phyloP scores from a whole-genome alignment of 2,113 vertebrate genomes.

The Pangasianodon gigas region DNA sequence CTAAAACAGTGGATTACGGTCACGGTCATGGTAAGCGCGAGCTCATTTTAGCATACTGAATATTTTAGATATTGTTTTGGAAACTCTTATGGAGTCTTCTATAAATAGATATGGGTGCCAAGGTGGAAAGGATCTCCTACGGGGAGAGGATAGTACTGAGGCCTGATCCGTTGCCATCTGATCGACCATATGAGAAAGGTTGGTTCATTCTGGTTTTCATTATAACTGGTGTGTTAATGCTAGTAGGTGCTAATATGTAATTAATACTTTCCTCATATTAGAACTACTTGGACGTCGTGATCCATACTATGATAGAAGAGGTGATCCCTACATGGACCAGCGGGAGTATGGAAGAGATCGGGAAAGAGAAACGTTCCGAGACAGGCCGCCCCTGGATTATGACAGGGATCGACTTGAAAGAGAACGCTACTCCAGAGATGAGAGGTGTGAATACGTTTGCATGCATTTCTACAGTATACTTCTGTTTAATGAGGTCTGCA shows the following conservation, averaged over 20 bases:
- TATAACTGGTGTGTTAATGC: background rate
- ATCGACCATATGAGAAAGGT: conserved; percentile 92
- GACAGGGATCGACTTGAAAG: conserved; percentile 90
- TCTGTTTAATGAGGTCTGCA: background rate
- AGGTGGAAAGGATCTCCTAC: conserved; percentile 92
- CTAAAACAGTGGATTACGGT: conserved; percentile 94
- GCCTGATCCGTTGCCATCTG: conserved; percentile 83
- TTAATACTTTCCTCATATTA: conserved; percentile 59
- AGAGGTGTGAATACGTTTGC: conserved; percentile 74
- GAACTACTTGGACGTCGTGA: conserved; percentile 85
- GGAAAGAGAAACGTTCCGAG: conserved; percentile 76
- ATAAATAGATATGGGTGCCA: conserved; percentile 73
- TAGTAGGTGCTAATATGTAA: background rate
- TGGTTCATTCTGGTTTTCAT: background rate
- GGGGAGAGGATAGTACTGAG: conserved; percentile 93
- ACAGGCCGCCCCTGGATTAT: conserved; percentile 81
- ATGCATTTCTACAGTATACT: background rate
- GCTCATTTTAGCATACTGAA: background rate
- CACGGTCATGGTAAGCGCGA: conserved; percentile 82
- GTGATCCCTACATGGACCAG: conserved; percentile 82
- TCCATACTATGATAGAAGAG: conserved; percentile 84
- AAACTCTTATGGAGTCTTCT: background rate
- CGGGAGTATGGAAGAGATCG: conserved; percentile 89
- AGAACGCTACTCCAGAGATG: conserved; percentile 86
- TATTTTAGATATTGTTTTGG: conserved; percentile 6